phyloP scores from a whole-genome alignment of 2,113 vertebrate genomes.

The Coreoperca whiteheadi region DNA sequence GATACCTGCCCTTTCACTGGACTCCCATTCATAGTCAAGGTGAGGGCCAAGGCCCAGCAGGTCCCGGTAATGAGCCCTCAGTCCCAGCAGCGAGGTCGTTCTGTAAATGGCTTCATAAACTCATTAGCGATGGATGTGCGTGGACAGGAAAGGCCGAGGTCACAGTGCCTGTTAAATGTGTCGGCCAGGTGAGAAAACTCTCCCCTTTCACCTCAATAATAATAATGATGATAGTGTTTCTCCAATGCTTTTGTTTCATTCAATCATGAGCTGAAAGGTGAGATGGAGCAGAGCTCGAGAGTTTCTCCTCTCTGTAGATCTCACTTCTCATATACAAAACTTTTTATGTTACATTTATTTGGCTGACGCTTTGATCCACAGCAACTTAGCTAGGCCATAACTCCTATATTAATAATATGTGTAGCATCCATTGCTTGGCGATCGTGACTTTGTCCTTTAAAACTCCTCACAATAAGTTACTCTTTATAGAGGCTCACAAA shows the following conservation, averaged over 20 bases:
- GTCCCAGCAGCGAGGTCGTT: conserved; percentile 44
- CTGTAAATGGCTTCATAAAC: conserved; percentile 71
- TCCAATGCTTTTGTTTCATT: conserved; percentile 70
- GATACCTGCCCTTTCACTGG: conserved; percentile 62
- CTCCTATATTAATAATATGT: background rate
- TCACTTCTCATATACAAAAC: background rate
- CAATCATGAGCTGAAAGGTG: conserved; percentile 53
- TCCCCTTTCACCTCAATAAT: conserved; percentile 69
- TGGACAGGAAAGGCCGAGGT: conserved; percentile 60
- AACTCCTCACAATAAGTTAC: background rate
- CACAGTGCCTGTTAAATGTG: conserved; percentile 75
- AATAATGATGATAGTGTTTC: conserved; percentile 79
- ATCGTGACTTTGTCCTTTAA: conserved; percentile 4
- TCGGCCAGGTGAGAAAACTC: conserved; percentile 72
- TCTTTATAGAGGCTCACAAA: background rate
- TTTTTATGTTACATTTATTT: too few species aligned
- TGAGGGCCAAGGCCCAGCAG: conserved; percentile 65
- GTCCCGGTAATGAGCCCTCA: conserved; percentile 48
- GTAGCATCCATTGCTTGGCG: background rate
- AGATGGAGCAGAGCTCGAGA: background rate
- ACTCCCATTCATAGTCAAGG: conserved; percentile 71
- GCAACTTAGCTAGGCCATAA: too few species aligned
- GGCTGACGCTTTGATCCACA: too few species aligned
- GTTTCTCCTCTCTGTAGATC: conserved; percentile 4
- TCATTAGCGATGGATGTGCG: conserved; percentile 74